phyloP scores from a whole-genome alignment of 2,888 invertebrate genomes.

The Sipha maydis region DNA sequence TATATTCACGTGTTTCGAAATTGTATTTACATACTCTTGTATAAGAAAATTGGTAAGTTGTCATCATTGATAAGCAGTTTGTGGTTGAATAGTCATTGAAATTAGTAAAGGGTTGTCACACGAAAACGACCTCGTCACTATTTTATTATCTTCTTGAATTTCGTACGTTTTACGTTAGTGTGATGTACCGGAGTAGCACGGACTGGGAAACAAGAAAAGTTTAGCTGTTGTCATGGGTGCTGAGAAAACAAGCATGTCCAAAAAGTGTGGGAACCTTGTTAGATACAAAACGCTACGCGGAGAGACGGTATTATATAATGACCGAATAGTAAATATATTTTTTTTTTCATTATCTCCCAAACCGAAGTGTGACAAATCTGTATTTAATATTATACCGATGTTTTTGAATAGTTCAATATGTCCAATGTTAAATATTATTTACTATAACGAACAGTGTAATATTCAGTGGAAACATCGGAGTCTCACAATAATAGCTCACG shows the following conservation, averaged over 20 bases:
- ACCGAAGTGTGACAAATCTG: constrained; percentile 53
- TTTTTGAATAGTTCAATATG: constrained; percentile 15
- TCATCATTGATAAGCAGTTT: neutral
- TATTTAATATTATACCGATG: constrained; percentile 26
- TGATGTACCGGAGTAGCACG: neutral
- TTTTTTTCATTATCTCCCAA: constrained; percentile 30
- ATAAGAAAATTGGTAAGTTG: neutral
- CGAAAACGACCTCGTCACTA: constrained; percentile 20
- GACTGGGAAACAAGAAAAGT: constrained; percentile 38
- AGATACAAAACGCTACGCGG: constrained; percentile 19
- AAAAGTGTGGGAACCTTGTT: constrained; percentile 55
- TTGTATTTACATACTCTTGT: no score
- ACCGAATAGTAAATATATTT: constrained; percentile 3
- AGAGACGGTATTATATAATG: constrained; percentile 23
- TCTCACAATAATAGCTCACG: no score
- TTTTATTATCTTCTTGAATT: neutral
- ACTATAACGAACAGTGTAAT: no score
- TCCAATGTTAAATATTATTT: neutral
- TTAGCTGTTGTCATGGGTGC: constrained; percentile 43
- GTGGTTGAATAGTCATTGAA: constrained; percentile 10
- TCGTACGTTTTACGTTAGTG: neutral
- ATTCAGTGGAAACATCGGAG: no score
- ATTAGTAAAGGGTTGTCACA: constrained; percentile 28
- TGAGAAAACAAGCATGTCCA: constrained; percentile 56
- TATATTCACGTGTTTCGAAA: no score